phyloP scores from a whole-genome alignment of 2,888 invertebrate species.

The Uropetala carovei region DNA sequence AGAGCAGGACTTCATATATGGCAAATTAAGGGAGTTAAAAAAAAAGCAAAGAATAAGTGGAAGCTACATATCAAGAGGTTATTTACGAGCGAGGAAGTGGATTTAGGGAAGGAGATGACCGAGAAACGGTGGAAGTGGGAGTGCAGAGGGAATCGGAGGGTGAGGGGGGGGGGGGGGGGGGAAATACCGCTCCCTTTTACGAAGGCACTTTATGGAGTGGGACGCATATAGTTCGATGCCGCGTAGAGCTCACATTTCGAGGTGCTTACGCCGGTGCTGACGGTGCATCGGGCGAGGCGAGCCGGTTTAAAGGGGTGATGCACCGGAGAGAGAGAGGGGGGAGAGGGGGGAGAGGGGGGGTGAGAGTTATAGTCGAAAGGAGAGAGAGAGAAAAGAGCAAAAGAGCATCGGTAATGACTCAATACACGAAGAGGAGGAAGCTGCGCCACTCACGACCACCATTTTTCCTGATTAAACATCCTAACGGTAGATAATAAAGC shows the following conservation, averaged over 20 bases:
- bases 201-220: conserved; percentile 61
- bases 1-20: too few relatives aligned
- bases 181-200: conserved; percentile 16
- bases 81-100: neutral
- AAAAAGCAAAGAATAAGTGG: neutral
- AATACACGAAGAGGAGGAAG: conserved; percentile 14
- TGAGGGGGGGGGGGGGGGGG: neutral
- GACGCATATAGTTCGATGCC: conserved; percentile 37
- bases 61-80: neutral
- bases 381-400: neutral
- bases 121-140: neutral
- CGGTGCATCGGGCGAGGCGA: conserved; percentile 8
- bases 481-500: conserved; percentile 27
- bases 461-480: conserved; percentile 55
- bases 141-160: neutral
- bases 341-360: neutral
- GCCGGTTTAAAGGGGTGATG: neutral
- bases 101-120: neutral
- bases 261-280: conserved; percentile 39
- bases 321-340: neutral
- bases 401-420: conserved; percentile 43
- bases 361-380: neutral
- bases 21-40: conserved; percentile 28
- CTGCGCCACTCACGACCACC: neutral
- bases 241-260: conserved; percentile 21